Conservation (phyloP, 2,113 vertebrate genomes). For the Dolichallabes microphthalmus region DNA sequence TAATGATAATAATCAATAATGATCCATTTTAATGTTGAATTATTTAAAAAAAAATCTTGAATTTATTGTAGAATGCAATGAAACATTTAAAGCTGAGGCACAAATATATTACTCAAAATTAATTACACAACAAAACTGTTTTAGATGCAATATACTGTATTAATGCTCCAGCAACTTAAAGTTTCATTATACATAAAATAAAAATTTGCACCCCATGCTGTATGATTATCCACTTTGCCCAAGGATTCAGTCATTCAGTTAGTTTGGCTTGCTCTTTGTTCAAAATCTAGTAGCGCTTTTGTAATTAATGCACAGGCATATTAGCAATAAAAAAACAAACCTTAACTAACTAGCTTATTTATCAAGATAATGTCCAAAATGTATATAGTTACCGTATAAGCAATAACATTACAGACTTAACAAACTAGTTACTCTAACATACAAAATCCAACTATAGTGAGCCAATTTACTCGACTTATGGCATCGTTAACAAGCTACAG, state of each 20-base stretch:
- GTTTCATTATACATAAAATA: not conserved
- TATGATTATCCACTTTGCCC: not conserved
- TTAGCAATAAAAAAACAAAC: not conserved
- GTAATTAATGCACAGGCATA: not conserved
- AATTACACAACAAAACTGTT: not conserved
- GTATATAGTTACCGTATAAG: not conserved
- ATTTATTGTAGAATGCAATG: not conserved
- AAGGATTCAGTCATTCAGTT: not conserved
- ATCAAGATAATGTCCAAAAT: not conserved
- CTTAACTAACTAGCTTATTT: not conserved
- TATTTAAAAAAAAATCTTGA: too few species aligned
- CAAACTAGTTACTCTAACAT: not conserved
- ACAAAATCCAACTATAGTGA: not conserved
- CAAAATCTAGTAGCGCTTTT: not conserved
- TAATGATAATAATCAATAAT: not conserved
- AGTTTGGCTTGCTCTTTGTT: not conserved
- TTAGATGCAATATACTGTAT: too few species aligned
- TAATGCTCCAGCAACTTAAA: not conserved
- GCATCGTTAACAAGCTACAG: not conserved
- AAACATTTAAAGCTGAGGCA: not conserved
- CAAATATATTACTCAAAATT: not conserved
- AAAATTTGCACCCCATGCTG: not conserved
- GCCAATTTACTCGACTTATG: not conserved
- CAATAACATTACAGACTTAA: not conserved
- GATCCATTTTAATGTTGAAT: not conserved